Conservation (phyloP, 2,888 invertebrate genomes). For the Lithosia quadra region DNA sequence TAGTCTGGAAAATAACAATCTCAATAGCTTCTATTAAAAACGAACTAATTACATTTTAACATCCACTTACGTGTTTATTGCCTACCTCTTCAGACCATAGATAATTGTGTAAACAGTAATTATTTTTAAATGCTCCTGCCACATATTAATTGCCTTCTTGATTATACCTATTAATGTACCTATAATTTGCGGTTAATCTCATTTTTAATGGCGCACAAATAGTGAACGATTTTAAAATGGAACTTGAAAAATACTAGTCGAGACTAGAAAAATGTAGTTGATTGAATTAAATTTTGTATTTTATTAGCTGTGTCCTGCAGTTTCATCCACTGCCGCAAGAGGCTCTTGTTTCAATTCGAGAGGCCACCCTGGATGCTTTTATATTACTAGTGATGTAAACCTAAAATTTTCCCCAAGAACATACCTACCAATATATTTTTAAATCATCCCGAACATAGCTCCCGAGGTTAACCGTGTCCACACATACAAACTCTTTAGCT, state of each 20-base stretch:
- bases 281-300: neutral
- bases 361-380: neutral
- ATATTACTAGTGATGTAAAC: neutral
- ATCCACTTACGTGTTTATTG: conserved; percentile 57
- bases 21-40: conserved; percentile 65
- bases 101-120: conserved; percentile 52
- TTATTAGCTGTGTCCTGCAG: neutral
- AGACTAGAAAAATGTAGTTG: neutral
- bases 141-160: conserved; percentile 47
- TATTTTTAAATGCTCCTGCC: conserved; percentile 50
- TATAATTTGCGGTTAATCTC: conserved; percentile 49
- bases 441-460: neutral
- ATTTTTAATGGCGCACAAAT: conserved; percentile 25
- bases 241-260: neutral
- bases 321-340: neutral
- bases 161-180: conserved; percentile 46
- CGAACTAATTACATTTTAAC: conserved; percentile 75
- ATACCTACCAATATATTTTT: too few species aligned
- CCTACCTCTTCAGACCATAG: conserved; percentile 44
- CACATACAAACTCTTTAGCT: neutral
- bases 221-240: neutral
- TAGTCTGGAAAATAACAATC: conserved; percentile 46
- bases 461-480: neutral
- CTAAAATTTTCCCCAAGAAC: neutral
- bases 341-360: neutral